Evolutionary conservation across 2,113 vertebrate species (phyloP).

Genomic region (Loxodonta africana): DNA sequence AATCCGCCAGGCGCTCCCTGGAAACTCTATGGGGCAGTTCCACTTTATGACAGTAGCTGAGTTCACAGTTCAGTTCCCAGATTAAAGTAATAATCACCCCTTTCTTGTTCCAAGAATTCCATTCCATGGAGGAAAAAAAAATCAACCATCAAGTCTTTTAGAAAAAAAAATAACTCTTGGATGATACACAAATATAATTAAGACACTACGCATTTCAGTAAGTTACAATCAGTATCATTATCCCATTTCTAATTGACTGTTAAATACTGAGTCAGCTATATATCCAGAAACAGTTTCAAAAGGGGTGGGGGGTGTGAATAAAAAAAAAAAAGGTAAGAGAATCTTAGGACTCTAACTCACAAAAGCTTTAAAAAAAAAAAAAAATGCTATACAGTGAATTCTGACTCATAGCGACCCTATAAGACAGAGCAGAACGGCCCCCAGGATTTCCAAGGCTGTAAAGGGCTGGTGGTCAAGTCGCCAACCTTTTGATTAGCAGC

Average conservation of each 20-base stretch:
- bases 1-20: too few species aligned
- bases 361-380: too few species aligned
- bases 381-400: too few species aligned
- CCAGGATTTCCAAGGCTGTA: too few species aligned
- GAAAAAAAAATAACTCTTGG: not conserved
- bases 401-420: too few species aligned
- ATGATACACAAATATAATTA: not conserved
- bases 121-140: not conserved
- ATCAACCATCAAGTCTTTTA: not conserved
- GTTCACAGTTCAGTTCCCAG: conserved; percentile 30
- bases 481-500: too few species aligned
- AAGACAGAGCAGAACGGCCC: too few species aligned
- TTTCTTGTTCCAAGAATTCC: conserved; percentile 18
- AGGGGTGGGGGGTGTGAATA: too few species aligned
- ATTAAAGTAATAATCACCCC: not conserved
- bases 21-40: too few species aligned
- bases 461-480: too few species aligned
- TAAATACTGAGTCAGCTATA: not conserved
- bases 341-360: not conserved
- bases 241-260: not conserved
- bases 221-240: not conserved
- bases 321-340: too few species aligned
- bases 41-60: not conserved
- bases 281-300: not conserved
- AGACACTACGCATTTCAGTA: not conserved